Percentiles rank a stretch among this genome's conserved stretches.
These are phyloP conservation scores for Acestrorhynchus altus DNA, from an alignment of 2,797 vertebrate genomes.

Conservation along the genomic window DNA sequence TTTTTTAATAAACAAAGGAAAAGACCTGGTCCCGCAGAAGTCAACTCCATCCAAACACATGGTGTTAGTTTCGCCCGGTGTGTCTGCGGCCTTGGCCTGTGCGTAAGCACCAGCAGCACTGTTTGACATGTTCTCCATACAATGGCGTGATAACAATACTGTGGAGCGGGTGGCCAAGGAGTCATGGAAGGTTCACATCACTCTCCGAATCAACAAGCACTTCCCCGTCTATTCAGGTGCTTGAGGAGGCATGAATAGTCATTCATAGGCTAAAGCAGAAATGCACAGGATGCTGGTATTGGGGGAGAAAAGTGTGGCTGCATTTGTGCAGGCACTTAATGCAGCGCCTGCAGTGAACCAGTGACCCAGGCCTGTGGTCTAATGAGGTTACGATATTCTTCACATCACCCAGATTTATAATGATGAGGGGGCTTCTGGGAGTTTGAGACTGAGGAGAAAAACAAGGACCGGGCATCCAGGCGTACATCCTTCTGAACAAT, in stretches of 20 bases:
- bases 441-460: background rate
- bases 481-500: too few species aligned
- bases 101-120: background rate
- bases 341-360: slow-evolving; percentile 30
- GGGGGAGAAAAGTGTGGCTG: slow-evolving; percentile 18
- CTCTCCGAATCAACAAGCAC: slow-evolving; percentile 42
- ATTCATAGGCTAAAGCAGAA: slow-evolving; percentile 26
- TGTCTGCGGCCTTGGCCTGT: background rate
- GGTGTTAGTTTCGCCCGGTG: slow-evolving; percentile 4
- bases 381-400: slow-evolving; percentile 44
- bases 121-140: slow-evolving; percentile 44
- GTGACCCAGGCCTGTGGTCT: slow-evolving; percentile 32
- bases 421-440: background rate
- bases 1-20: slow-evolving; percentile 40
- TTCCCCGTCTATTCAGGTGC: slow-evolving; percentile 49
- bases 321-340: slow-evolving; percentile 35
- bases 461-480: background rate
- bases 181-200: slow-evolving; percentile 30
- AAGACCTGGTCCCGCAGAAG: slow-evolving; percentile 9
- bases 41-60: background rate
- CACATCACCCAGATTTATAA: slow-evolving; percentile 10
- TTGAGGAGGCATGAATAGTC: slow-evolving; percentile 36
- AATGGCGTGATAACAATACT: slow-evolving; percentile 26
- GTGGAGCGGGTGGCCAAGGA: background rate
- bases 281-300: slow-evolving; percentile 28